Percentiles rank a stretch among this genome's conserved stretches.
These are phyloP conservation scores for Catalaphyllia jardinei DNA, from an alignment of 64 coral and sea anemone genomes.

Conservation along the genomic window DNA sequence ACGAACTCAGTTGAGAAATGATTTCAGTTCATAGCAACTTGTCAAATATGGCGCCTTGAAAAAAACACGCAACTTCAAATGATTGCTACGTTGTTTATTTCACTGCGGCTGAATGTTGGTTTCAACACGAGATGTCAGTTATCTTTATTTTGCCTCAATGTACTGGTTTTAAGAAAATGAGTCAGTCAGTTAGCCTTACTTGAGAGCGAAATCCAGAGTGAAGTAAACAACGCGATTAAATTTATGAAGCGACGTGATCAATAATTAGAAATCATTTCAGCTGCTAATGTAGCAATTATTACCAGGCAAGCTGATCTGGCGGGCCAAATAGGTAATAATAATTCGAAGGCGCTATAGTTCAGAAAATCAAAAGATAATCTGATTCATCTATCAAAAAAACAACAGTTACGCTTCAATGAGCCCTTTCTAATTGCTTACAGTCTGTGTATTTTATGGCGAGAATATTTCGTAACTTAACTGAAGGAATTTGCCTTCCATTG, in stretches of 20 bases:
- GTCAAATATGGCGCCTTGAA: constrained; percentile 26
- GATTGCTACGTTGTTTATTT: constrained; percentile 5
- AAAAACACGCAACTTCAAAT: neutral
- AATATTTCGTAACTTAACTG: neutral
- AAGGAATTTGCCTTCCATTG: constrained; percentile 13
- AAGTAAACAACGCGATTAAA: constrained; percentile 30
- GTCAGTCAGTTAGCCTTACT: neutral
- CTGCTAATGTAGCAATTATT: neutral
- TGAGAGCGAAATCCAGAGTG: constrained; percentile 6
- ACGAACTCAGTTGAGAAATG: constrained; percentile 24
- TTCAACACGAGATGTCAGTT: neutral
- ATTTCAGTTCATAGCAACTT: neutral
- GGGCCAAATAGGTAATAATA: neutral
- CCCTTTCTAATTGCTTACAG: neutral
- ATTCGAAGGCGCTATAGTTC: neutral
- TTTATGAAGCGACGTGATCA: neutral
- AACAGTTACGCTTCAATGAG: constrained; percentile 4
- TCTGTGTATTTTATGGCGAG: neutral
- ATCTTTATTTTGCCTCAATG: neutral
- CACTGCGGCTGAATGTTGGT: neutral
- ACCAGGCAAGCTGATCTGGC: neutral
- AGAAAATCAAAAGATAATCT: neutral
- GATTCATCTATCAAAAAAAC: neutral
- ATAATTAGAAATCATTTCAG: neutral
- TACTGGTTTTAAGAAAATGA: neutral